Evolutionary conservation across 2,888 invertebrate species (phyloP).

Genomic region (Monoplex corrugatus): DNA sequence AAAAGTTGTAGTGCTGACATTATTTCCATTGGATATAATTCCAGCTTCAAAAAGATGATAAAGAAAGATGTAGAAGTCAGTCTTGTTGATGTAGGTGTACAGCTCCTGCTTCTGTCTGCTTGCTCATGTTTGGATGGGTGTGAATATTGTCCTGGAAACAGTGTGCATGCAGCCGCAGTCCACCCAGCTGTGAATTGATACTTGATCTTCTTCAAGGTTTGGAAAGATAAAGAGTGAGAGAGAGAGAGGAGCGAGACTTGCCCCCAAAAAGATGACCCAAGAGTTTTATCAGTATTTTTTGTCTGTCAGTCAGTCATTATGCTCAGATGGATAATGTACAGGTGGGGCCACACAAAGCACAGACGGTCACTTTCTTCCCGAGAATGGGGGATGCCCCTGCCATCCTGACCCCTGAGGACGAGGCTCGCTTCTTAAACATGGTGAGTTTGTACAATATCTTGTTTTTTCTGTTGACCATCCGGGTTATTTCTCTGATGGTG

Average conservation of each 20-base stretch:
- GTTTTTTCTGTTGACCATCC: no score
- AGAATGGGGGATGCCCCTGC: constrained; percentile 72
- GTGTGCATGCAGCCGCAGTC: not conserved
- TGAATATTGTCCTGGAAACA: not conserved
- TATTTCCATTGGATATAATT: no score
- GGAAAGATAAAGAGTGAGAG: not conserved
- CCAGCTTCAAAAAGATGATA: not conserved
- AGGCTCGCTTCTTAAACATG: constrained; percentile 71
- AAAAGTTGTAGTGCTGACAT: no score
- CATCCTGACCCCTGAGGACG: constrained; percentile 69
- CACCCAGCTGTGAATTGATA: no score
- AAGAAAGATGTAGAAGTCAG: no score
- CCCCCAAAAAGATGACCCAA: not conserved
- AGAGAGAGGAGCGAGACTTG: not conserved
- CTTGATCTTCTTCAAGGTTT: no score
- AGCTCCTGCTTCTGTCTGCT: not conserved
- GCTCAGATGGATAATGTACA: not conserved
- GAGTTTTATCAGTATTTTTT: not conserved
- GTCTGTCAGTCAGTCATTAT: not conserved
- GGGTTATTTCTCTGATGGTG: no score
- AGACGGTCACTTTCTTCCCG: constrained; percentile 71
- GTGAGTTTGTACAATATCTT: constrained; percentile 65
- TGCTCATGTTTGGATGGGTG: not conserved
- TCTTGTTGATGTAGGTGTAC: not conserved
- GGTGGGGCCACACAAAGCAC: constrained; percentile 36